phyloP scores from a whole-genome alignment of 2,888 invertebrate species.

The Toxonevra muliebris region DNA sequence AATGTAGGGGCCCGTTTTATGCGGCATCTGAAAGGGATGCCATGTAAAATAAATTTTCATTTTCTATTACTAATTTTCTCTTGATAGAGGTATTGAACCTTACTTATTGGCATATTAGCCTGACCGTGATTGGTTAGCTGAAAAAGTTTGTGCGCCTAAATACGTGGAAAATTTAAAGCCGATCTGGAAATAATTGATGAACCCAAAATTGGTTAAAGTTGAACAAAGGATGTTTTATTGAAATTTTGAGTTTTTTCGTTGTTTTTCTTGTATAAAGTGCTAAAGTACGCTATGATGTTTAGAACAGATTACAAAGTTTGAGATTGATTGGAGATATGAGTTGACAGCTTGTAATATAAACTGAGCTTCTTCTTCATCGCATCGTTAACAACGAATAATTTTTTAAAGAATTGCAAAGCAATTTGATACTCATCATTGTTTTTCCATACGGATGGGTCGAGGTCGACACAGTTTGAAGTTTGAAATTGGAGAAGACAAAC shows the following conservation, averaged over 20 bases:
- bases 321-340: conserved; percentile 2
- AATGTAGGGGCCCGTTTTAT: too few relatives aligned
- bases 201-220: conserved; percentile 18
- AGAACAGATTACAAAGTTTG: not conserved
- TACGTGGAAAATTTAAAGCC: conserved; percentile 9
- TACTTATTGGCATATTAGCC: not conserved
- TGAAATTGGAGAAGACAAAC: not conserved
- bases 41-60: too few relatives aligned
- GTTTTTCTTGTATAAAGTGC: not conserved
- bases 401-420: too few relatives aligned
- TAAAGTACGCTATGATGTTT: not conserved
- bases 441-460: too few relatives aligned
- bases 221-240: conserved; percentile 11
- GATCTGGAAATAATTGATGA: conserved; percentile 7
- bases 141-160: conserved; percentile 12
- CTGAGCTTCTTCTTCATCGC: conserved; percentile 14
- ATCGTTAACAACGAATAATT: conserved; percentile 3
- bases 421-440: too few relatives aligned
- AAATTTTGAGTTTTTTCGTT: not conserved
- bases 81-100: too few relatives aligned
- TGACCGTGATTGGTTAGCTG: conserved; percentile 7
- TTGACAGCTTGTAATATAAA: conserved; percentile 16
- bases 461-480: too few relatives aligned
- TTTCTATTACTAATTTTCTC: too few relatives aligned
- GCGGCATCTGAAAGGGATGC: too few relatives aligned